Base-by-base conservation (phyloP, 2,113 vertebrate species). In the Chinchilla lanigera region DNA sequence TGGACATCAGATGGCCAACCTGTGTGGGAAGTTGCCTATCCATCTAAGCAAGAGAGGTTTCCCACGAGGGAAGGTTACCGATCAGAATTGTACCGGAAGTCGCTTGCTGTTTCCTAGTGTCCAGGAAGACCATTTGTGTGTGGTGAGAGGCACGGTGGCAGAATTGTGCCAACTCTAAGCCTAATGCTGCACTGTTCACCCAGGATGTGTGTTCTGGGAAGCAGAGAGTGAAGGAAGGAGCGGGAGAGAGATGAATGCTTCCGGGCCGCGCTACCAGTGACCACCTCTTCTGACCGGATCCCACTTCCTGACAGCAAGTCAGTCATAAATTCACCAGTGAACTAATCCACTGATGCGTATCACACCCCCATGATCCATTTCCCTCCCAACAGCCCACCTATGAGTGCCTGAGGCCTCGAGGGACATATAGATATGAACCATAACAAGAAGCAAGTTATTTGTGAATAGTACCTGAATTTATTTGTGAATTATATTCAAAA, bases 21-120 rank as follows among this genome's bases (percentile, higher is more conserved):
- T 6, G 0, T 80, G 35, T 73, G 86, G 80, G 14, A 81, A 84
- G 56, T 84, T 56, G 54, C 84, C 95, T 85, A 41, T 86, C 71
- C 89, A 78, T 89, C 97, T 56, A 91, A 80, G 52, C 63, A 95
- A 44, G 10, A 47, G 90, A 22, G 11, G 20, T 78, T 97, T 95
- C 56, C 60, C 82, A 63, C 56, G 71, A 86, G 7, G 44, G 94
- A 35, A 0, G 0, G 35, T 92, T 67, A 86, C 67, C 41, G 38
- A 65, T n/a, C 20, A 90, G 26, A 89, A 14, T 11, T 77, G 5
- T 41, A 9, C 41, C 6, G 0, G 16, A 52, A 1, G 41, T 67
- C n/a, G 2, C n/a, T 38, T 24, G 20, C 13, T 86, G 1, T 1
- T 26, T 60, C 47, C 47, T 4, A 22, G 3, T 35, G 44, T 69